Percentiles rank a stretch among this genome's conserved stretches.
Conservation (phyloP, 2,797 vertebrate genomes). For the Myotis vivesi region DNA sequence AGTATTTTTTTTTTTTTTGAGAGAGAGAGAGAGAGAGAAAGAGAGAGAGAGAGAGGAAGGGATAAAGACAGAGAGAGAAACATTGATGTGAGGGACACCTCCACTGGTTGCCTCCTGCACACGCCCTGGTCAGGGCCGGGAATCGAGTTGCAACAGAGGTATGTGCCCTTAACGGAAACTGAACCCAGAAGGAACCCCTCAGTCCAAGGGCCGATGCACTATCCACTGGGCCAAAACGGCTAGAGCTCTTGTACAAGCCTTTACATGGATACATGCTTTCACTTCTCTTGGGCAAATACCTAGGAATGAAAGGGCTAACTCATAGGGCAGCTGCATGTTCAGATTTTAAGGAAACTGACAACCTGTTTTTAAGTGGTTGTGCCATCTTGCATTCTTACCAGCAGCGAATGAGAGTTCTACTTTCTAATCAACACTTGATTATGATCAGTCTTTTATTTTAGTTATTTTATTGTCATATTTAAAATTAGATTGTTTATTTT, state of each 20-base stretch:
- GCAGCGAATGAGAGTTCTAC: background rate
- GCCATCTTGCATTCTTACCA: background rate
- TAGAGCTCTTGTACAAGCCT: background rate
- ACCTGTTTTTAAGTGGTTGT: background rate
- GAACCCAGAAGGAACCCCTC: no score
- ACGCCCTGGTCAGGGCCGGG: no score
- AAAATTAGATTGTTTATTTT: constrained; percentile 6
- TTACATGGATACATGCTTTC: background rate
- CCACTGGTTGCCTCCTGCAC: no score
- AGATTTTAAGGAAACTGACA: constrained; percentile 19
- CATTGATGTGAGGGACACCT: no score
- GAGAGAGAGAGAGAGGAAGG: no score
- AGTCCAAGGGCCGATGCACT: no score
- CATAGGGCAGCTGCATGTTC: background rate
- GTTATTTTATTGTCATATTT: background rate
- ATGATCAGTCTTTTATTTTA: background rate
- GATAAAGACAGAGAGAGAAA: no score
- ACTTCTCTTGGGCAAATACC: constrained; percentile 12
- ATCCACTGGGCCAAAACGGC: no score
- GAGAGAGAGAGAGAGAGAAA: no score
- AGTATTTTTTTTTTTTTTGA: background rate
- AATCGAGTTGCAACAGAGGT: no score
- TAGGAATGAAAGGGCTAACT: background rate
- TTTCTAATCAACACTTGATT: background rate
- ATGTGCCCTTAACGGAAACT: no score